Percentiles rank a stretch among this genome's conserved stretches.
phyloP scores from a whole-genome alignment of 2,113 vertebrate species.

The Dasyurus viverrinus region DNA sequence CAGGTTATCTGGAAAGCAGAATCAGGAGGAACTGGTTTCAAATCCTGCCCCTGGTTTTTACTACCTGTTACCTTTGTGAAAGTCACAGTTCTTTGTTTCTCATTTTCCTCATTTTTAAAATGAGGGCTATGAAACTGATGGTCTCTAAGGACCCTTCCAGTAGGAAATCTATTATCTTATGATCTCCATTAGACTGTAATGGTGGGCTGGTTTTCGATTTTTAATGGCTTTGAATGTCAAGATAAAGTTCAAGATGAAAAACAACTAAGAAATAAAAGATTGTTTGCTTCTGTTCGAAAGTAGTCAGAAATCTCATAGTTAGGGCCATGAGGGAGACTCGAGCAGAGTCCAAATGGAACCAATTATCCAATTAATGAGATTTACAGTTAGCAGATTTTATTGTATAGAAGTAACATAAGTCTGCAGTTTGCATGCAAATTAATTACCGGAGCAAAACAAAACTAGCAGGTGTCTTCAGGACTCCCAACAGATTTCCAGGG shows the following conservation, averaged over 20 bases:
- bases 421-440: not conserved
- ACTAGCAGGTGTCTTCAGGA: not conserved
- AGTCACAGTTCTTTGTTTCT: not conserved
- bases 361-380: constrained; percentile 18
- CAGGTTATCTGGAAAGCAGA: not conserved
- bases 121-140: not conserved
- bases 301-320: not conserved
- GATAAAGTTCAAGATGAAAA: not conserved
- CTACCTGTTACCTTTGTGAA: not conserved
- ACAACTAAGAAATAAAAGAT: not conserved
- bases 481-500: not conserved
- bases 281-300: constrained; percentile 22
- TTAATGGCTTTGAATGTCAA: not conserved
- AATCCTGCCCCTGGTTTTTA: not conserved
- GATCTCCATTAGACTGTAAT: not conserved
- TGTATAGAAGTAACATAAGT: not conserved
- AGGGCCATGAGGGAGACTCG: not conserved
- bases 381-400: not conserved
- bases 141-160: not conserved
- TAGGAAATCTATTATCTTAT: not conserved
- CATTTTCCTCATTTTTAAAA: not conserved
- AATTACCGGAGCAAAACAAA: constrained; percentile 13
- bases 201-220: not conserved
- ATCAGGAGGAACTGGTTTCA: too few relatives aligned
- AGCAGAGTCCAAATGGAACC: constrained; percentile 13